Base-by-base conservation (phyloP, 2,888 invertebrate genomes). In the Conomelus anceps region DNA sequence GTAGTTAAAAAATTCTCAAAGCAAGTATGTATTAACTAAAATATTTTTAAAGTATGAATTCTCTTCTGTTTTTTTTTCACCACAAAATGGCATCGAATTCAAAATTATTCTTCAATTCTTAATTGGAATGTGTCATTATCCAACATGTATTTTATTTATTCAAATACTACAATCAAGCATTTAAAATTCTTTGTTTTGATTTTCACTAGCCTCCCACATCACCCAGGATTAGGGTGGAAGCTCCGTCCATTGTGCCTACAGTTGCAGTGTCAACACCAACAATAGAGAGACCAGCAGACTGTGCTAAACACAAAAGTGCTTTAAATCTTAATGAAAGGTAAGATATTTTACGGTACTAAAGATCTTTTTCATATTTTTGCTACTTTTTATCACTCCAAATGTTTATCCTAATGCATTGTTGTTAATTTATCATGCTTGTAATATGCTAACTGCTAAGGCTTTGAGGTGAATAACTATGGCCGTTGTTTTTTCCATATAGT, bases 261-360 rank as follows among this genome's bases (percentile, higher is more conserved):
- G 90, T 91, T 23, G 91, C 91, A 26, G 90, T 91, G 6, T 90
- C 91, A n/a, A 90, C 90, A 20, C 91, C 91, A 34, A 86, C 88
- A 29, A 90, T 90, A 20, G 91, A 91, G 22, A 91, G 88, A 85
- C 88, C 88, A 23, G 86, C 89, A 84, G 90, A 90, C 24, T 84
- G 89, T 13, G 41, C 89, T 17, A 89, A 89, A 87, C 87, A 23
- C 88, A 87, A 87, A 89, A 88, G 63, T 84, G 84, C 84, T 85
- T 84, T 85, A 84, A 84, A 84, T 22, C 34, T 88, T 84, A 88
- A 29, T 85, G 89, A 89, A 23, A 86, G 88, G 89, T 89, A 17
- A 88, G 89, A 22, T n/a, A n/a, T n/a, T 26, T 26, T 88, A 22
- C 17, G 7, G 20, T n/a, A n/a, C n/a, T n/a, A n/a, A n/a, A n/a